Evolutionary conservation across 2,113 vertebrate genomes (phyloP).

Genomic region (Axis porcinus): DNA sequence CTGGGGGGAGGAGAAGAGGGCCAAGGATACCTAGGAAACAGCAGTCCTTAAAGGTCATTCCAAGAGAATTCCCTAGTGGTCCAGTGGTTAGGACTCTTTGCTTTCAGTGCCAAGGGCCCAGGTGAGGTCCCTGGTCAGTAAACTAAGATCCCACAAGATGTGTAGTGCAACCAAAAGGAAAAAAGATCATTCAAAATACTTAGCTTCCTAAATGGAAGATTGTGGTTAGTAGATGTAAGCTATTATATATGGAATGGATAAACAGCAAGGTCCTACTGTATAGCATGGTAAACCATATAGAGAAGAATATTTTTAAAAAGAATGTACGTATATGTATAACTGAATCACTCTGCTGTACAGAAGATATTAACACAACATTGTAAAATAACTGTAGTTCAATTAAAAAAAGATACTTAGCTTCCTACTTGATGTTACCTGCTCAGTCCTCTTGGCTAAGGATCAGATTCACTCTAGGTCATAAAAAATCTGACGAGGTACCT

Average conservation of each 20-base stretch:
- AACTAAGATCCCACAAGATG: not conserved
- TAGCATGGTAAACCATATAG: not conserved
- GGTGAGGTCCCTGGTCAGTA: not conserved
- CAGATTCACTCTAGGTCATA: not conserved
- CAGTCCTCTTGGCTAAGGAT: not conserved
- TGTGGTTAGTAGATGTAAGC: not conserved
- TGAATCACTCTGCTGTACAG: not conserved
- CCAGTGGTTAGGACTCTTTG: not conserved
- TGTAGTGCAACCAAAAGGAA: not conserved
- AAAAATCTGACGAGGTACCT: not conserved
- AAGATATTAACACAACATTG: not conserved
- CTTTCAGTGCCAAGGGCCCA: not conserved
- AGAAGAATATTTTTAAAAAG: not conserved
- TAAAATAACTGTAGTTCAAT: not conserved
- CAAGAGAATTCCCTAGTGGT: not conserved
- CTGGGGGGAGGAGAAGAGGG: not conserved
- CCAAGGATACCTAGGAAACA: not conserved
- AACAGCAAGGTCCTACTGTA: not conserved
- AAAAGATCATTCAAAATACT: not conserved
- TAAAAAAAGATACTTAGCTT: not conserved
- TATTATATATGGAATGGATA: not conserved
- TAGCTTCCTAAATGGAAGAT: not conserved
- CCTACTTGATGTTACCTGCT: not conserved
- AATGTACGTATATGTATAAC: not conserved
- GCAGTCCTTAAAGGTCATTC: not conserved